A percentile compares a stretch with the other conserved stretches of the same genome.
Evolutionary conservation across 2,797 vertebrate genomes (phyloP).

Genomic region (Phrynocephalus vlangalii): DNA sequence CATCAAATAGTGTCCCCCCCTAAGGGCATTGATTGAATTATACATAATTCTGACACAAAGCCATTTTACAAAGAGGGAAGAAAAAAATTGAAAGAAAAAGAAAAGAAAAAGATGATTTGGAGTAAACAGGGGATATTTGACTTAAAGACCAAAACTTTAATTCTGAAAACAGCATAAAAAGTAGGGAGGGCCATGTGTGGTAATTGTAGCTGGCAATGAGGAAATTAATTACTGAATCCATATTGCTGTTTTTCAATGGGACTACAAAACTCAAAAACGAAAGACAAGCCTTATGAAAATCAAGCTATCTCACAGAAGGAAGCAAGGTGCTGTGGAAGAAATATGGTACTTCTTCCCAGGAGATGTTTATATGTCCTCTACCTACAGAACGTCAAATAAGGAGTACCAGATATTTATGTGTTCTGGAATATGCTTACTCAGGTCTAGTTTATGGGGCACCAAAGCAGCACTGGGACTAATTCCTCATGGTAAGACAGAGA

Average conservation of each 20-base stretch:
- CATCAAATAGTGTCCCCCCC: slow-evolving; percentile 73
- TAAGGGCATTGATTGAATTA: slow-evolving; percentile 74
- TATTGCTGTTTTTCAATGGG: slow-evolving; percentile 8
- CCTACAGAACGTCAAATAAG: too few relatives aligned
- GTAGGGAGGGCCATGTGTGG: background rate
- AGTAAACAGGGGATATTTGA: slow-evolving; percentile 45
- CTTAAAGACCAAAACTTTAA: slow-evolving; percentile 42
- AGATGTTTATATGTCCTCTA: background rate
- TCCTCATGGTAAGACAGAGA: background rate
- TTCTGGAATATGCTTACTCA: background rate
- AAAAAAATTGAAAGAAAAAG: background rate
- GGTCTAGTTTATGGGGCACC: too few relatives aligned
- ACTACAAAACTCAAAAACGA: background rate
- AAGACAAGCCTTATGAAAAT: background rate
- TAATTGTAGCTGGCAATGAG: slow-evolving; percentile 16
- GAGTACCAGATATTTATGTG: background rate
- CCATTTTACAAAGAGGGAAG: slow-evolving; percentile 28
- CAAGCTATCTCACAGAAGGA: background rate
- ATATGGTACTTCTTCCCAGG: background rate
- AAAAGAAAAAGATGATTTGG: slow-evolving; percentile 55
- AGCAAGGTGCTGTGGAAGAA: background rate
- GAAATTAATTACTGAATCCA: slow-evolving; percentile 33
- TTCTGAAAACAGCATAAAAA: slow-evolving; percentile 26
- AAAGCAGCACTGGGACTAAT: background rate
- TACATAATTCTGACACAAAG: slow-evolving; percentile 67